Evolutionary conservation across 2,113 vertebrate genomes (phyloP).

Genomic region (Larimichthys crocea): DNA sequence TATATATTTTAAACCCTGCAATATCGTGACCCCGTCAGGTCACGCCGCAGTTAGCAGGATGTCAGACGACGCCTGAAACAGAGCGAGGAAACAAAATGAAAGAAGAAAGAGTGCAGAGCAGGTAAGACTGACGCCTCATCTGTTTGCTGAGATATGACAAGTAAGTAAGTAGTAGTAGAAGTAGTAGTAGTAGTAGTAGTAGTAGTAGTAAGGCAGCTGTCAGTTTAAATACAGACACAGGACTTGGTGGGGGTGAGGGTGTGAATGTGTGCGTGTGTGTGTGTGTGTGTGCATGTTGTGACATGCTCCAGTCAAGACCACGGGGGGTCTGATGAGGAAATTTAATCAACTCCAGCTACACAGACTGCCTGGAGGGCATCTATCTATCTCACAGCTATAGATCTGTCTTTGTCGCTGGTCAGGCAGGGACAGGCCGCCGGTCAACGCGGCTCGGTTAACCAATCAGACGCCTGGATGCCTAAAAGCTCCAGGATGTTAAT

Average conservation of each 20-base stretch:
- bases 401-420: slow-evolving; percentile 47
- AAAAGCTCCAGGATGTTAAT: slow-evolving; percentile 27
- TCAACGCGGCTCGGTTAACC: slow-evolving; percentile 23
- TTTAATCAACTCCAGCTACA: slow-evolving; percentile 63
- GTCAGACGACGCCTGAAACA: slow-evolving; percentile 39
- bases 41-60: slow-evolving; percentile 31
- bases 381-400: slow-evolving; percentile 56
- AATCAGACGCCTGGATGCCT: slow-evolving; percentile 28
- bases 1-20: neutral
- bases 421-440: slow-evolving; percentile 18
- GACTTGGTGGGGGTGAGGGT: slow-evolving; percentile 42
- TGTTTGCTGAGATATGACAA: slow-evolving; percentile 68
- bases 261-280: slow-evolving; percentile 25
- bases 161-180: neutral
- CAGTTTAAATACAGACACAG: slow-evolving; percentile 76
- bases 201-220: slow-evolving; percentile 84
- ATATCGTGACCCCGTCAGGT: slow-evolving; percentile 40
- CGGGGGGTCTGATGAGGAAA: slow-evolving; percentile 65
- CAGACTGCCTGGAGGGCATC: slow-evolving; percentile 57
- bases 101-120: slow-evolving; percentile 53
- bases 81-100: slow-evolving; percentile 32
- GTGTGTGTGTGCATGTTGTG: slow-evolving; percentile 37
- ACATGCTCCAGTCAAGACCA: slow-evolving; percentile 61
- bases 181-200: slow-evolving; percentile 15
- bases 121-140: slow-evolving; percentile 49